Conservation (phyloP, 53 echinoderm and acorn worm genomes). For the Arbacia lixula region DNA sequence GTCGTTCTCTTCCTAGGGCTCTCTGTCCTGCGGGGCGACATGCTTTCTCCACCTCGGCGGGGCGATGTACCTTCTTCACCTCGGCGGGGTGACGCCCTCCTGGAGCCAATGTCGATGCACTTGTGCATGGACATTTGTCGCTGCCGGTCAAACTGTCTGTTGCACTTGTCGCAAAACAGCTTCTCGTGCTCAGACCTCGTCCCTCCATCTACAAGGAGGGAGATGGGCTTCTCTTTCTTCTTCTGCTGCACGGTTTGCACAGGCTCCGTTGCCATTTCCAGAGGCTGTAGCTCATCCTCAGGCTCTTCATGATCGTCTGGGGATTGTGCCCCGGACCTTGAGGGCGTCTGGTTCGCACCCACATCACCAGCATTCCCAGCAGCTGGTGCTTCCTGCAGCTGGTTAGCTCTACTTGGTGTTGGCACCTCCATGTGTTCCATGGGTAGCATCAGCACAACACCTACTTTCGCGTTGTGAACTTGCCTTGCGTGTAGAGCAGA, state of each 20-base stretch:
- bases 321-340: not conserved
- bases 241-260: not conserved
- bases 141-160: constrained; percentile 17
- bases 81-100: constrained; percentile 19
- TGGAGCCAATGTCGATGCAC: not conserved
- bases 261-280: not conserved
- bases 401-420: too few relatives aligned
- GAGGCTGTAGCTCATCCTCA: not conserved
- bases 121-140: constrained; percentile 35
- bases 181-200: not conserved
- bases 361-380: too few relatives aligned
- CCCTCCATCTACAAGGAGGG: not conserved
- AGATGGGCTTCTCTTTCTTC: too few relatives aligned
- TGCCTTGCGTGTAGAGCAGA: constrained; percentile 3
- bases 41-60: too few relatives aligned
- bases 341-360: not conserved
- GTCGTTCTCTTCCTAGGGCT: not conserved
- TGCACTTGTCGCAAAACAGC: constrained; percentile 3
- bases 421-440: not conserved
- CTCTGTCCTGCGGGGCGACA: not conserved
- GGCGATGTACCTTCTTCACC: not conserved
- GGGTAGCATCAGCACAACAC: constrained; percentile 29
- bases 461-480: constrained; percentile 6
- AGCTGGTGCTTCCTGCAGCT: not conserved
- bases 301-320: not conserved